Evolutionary conservation across 2,888 invertebrate species (phyloP).

Genomic region (Nomada ferruginata): DNA sequence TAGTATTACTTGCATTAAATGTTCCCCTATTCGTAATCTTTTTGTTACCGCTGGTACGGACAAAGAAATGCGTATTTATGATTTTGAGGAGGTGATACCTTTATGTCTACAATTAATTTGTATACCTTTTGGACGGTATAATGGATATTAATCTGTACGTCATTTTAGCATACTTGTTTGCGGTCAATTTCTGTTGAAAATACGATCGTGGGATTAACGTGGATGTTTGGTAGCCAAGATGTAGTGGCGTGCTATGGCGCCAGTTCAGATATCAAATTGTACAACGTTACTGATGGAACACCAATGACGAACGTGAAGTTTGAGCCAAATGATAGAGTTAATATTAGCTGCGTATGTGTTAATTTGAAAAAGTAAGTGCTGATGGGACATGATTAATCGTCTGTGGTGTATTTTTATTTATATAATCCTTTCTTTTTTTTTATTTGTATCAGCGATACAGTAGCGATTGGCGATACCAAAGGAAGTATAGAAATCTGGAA

Average conservation of each 20-base stretch:
- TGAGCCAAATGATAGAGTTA: conserved; percentile 72
- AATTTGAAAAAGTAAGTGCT: conserved; percentile 78
- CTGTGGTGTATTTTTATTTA: background rate
- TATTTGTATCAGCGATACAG: conserved; percentile 75
- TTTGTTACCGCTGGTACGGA: conserved; percentile 79
- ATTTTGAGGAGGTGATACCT: conserved; percentile 77
- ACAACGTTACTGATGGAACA: conserved; percentile 74
- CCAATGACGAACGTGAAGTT: conserved; percentile 72
- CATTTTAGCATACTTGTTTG: conserved; percentile 70
- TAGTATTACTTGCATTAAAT: conserved; percentile 78
- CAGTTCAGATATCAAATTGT: conserved; percentile 76
- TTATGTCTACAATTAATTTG: background rate
- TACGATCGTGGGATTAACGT: conserved; percentile 77
- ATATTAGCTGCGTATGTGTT: conserved; percentile 77
- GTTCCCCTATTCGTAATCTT: conserved; percentile 75
- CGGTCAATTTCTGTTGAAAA: conserved; percentile 76
- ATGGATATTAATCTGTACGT: background rate
- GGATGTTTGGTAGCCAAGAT: conserved; percentile 77
- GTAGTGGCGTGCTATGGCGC: conserved; percentile 80
- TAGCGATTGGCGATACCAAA: conserved; percentile 77
- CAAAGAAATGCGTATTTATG: conserved; percentile 80
- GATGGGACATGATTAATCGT: background rate
- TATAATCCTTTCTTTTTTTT: too few relatives aligned
- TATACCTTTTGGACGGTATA: background rate
- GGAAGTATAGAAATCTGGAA: conserved; percentile 81